Evolutionary conservation across 2,888 invertebrate species (phyloP).

Genomic region (Nesidiocoris tenuis): DNA sequence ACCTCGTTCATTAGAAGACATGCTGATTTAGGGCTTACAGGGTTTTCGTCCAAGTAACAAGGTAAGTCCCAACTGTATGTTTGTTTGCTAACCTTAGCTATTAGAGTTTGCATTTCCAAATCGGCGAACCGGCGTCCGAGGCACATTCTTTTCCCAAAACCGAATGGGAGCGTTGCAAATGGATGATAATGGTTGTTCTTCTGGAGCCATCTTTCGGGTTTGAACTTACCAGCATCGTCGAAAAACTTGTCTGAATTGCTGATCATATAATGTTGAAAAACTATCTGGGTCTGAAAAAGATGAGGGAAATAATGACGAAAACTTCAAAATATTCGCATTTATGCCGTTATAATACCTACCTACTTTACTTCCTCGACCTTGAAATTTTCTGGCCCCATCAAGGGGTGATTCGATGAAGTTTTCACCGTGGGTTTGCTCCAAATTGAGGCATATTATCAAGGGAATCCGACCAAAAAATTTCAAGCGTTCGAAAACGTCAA

Average conservation of each 20-base stretch:
- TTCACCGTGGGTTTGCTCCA: no score
- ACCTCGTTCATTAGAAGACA: no score
- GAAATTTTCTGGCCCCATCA: no score
- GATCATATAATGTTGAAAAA: constrained; percentile 68
- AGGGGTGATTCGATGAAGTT: no score
- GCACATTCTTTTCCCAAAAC: constrained; percentile 81
- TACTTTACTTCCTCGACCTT: no score
- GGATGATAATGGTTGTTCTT: constrained; percentile 60
- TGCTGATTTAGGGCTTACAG: no score
- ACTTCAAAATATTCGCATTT: no score
- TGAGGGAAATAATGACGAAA: neutral
- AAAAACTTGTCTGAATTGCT: constrained; percentile 53
- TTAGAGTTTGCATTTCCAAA: constrained; percentile 79
- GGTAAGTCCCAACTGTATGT: neutral
- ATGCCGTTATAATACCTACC: no score
- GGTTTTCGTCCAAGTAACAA: neutral
- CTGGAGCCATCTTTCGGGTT: constrained; percentile 53
- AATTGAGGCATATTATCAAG: no score
- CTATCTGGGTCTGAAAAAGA: constrained; percentile 66
- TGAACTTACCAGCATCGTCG: constrained; percentile 51
- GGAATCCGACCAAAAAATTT: no score
- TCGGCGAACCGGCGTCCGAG: constrained; percentile 85
- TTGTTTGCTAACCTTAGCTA: constrained; percentile 66
- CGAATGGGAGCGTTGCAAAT: constrained; percentile 73
- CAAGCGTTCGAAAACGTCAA: no score